Evolutionary conservation across 2,797 vertebrate genomes (phyloP).

Genomic region (Tachyglossus aculeatus): DNA sequence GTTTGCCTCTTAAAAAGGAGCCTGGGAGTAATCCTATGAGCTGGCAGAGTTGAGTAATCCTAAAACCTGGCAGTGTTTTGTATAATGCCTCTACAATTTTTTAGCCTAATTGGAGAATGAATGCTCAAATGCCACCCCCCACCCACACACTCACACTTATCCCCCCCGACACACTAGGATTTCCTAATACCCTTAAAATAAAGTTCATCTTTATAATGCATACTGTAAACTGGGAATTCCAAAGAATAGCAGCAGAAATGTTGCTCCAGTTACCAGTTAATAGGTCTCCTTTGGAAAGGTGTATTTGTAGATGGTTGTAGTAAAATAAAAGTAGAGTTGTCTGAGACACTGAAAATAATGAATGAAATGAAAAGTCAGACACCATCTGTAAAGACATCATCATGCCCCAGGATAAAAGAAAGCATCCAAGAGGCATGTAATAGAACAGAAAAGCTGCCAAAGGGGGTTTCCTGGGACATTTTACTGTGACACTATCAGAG

Average conservation of each 20-base stretch:
- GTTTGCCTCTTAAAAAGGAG: background rate
- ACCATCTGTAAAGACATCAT: background rate
- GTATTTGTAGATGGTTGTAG: background rate
- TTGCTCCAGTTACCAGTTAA: background rate
- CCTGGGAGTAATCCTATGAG: background rate
- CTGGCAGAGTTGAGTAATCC: background rate
- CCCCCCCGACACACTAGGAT: background rate
- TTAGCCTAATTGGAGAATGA: background rate
- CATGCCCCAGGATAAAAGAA: background rate
- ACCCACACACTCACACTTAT: too few species aligned
- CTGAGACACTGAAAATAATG: background rate
- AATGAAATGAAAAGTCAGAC: background rate
- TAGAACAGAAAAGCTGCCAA: background rate
- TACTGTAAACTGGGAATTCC: background rate
- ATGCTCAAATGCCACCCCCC: too few species aligned
- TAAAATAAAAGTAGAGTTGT: background rate
- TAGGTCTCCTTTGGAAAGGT: background rate
- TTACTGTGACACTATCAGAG: background rate
- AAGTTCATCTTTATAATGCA: background rate
- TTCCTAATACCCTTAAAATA: background rate
- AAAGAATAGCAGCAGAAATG: slow-evolving; percentile 2
- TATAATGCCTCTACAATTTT: background rate
- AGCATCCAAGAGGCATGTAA: background rate
- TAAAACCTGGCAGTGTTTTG: background rate
- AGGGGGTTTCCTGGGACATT: background rate